Evolutionary conservation across 2,113 vertebrate species (phyloP).

Genomic region (Butorides virescens): DNA sequence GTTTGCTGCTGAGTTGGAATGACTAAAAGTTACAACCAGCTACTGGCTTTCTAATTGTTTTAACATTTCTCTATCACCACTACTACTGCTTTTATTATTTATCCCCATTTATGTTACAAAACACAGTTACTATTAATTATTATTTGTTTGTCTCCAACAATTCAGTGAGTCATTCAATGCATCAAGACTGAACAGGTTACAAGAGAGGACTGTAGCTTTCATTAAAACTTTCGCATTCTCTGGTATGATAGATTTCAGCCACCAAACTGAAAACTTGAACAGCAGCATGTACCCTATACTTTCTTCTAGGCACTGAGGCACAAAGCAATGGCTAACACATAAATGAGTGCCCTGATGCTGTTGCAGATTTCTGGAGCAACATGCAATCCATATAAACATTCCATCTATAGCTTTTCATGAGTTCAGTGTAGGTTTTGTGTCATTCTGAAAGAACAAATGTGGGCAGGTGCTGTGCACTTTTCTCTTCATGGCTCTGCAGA

Average conservation of each 20-base stretch:
- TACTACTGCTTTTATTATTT: neutral
- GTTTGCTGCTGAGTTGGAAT: neutral
- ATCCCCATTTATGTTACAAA: neutral
- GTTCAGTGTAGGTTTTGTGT: conserved; percentile 16
- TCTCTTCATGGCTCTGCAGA: conserved; percentile 18
- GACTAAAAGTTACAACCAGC: neutral
- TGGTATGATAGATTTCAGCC: neutral
- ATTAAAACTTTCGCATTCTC: neutral
- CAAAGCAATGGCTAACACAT: neutral
- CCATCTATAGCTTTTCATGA: conserved; percentile 8
- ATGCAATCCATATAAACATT: neutral
- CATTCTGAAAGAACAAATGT: conserved; percentile 32
- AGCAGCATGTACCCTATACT: neutral
- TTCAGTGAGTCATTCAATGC: neutral
- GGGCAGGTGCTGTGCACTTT: conserved; percentile 47
- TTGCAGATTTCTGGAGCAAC: conserved; percentile 3
- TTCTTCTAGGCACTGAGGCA: neutral
- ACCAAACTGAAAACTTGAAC: neutral
- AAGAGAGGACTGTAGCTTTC: neutral
- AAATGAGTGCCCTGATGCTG: neutral
- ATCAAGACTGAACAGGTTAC: neutral
- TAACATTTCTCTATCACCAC: neutral
- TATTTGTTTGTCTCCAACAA: neutral
- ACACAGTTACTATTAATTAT: neutral
- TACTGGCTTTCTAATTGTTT: neutral